Evolutionary conservation across 2,888 invertebrate genomes (phyloP).

Genomic region (Acrobasis repandana): DNA sequence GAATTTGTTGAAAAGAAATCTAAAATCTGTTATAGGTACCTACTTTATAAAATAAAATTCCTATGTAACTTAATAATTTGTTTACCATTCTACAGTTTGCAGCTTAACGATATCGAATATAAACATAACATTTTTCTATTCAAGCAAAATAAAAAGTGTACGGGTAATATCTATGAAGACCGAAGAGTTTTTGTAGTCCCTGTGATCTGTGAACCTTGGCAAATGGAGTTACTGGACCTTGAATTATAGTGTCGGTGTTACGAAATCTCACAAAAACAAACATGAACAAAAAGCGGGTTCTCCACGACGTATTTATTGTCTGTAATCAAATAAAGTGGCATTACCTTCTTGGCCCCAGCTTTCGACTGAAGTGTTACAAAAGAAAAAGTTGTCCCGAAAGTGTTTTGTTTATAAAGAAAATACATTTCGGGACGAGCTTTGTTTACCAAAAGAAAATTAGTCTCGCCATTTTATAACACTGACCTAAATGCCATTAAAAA

Average conservation of each 20-base stretch:
- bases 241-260: conserved; percentile 53
- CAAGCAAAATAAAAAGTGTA: conserved; percentile 6
- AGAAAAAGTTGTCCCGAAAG: conserved; percentile 18
- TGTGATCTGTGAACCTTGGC: conserved; percentile 56
- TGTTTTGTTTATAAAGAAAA: no score
- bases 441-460: no score
- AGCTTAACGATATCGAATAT: background rate
- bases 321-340: conserved; percentile 27
- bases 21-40: no score
- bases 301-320: conserved; percentile 31
- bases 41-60: background rate
- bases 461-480: no score
- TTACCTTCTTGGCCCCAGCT: conserved; percentile 22
- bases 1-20: no score
- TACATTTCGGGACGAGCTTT: no score
- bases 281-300: conserved; percentile 40
- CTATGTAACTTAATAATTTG: background rate
- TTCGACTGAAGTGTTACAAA: conserved; percentile 22
- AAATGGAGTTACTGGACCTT: conserved; percentile 58
- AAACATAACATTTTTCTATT: conserved; percentile 9
- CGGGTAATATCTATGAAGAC: conserved; percentile 25
- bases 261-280: conserved; percentile 54
- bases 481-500: no score
- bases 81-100: background rate
- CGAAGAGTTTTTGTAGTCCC: conserved; percentile 48